phyloP scores from a whole-genome alignment of 2,888 invertebrate genomes.

The Phlogophora meticulosa region DNA sequence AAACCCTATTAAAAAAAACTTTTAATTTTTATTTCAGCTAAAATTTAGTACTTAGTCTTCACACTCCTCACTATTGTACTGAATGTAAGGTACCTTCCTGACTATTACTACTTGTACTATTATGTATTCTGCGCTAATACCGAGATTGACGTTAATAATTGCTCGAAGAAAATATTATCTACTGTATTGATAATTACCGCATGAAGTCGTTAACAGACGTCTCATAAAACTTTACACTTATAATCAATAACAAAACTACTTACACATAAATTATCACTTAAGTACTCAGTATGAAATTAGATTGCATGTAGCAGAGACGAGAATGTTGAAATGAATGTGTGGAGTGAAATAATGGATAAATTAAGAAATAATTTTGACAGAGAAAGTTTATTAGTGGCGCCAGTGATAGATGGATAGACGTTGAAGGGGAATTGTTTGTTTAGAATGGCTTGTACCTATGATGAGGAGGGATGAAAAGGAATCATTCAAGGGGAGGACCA shows the following conservation, averaged over 20 bases:
- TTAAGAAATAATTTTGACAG: neutral
- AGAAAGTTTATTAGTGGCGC: neutral
- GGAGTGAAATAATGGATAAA: neutral
- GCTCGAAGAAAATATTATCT: neutral
- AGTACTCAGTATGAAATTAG: neutral
- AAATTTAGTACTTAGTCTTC: neutral
- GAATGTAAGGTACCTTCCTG: neutral
- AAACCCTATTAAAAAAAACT: too few species aligned
- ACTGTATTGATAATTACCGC: neutral
- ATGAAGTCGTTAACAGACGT: constrained; percentile 12
- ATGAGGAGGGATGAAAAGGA: too few species aligned
- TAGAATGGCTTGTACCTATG: too few species aligned
- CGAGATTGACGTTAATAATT: neutral
- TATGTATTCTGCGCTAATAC: too few species aligned
- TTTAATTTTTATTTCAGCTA: neutral
- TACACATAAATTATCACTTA: neutral
- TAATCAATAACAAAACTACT: neutral
- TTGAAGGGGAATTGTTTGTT: neutral
- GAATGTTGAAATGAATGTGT: neutral
- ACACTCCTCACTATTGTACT: neutral
- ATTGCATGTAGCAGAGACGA: neutral
- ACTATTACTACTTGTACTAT: too few species aligned
- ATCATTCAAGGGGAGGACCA: too few species aligned
- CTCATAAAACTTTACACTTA: constrained; percentile 14
- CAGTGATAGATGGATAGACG: neutral